Evolutionary conservation across 2,113 vertebrate species (phyloP).

Genomic region (Neotragus pygmaeus): DNA sequence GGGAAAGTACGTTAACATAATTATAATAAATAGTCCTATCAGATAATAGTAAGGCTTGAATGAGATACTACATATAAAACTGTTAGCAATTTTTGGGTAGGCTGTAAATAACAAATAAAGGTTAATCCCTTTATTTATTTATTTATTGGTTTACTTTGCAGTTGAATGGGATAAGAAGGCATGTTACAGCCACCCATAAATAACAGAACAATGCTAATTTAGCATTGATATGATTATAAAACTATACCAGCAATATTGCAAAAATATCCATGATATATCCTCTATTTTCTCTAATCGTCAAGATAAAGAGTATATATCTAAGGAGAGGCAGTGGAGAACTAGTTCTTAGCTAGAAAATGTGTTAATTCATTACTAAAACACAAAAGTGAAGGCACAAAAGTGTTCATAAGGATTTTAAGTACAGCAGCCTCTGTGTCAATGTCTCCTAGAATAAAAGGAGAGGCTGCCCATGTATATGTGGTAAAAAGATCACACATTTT

Average conservation of each 20-base stretch:
- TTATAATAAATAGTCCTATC: not conserved
- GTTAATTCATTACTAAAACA: not conserved
- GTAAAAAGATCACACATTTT: not conserved
- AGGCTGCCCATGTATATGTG: not conserved
- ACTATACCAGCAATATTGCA: not conserved
- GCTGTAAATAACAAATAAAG: not conserved
- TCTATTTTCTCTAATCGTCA: not conserved
- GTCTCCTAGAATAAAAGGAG: not conserved
- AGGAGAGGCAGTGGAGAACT: not conserved
- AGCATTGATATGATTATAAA: not conserved
- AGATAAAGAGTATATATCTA: not conserved
- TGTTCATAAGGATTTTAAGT: not conserved
- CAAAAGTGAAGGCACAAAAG: not conserved
- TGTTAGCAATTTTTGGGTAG: not conserved
- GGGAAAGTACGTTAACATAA: not conserved
- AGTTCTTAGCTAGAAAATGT: not conserved
- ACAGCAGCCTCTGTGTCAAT: not conserved
- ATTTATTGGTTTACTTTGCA: not conserved
- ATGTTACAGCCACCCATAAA: not conserved
- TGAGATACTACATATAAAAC: not conserved
- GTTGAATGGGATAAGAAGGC: not conserved
- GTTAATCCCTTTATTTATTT: not conserved
- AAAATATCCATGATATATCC: not conserved
- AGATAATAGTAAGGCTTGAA: not conserved
- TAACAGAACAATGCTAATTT: not conserved